phyloP scores from a whole-genome alignment of 2,113 vertebrate species.

The Poeciliopsis turrubarensis region DNA sequence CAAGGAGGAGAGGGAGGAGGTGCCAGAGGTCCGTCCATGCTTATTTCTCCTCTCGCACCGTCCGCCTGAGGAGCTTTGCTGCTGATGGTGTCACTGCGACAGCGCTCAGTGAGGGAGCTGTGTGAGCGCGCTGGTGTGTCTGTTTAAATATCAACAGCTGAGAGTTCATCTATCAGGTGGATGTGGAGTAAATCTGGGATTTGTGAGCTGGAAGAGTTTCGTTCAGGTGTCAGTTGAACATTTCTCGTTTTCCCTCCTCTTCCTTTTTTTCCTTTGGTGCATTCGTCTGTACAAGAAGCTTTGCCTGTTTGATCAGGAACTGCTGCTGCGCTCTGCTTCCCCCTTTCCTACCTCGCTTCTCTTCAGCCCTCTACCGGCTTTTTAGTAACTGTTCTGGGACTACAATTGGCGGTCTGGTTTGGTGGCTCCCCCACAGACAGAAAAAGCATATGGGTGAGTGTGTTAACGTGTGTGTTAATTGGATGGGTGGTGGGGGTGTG shows the following conservation, averaged over 20 bases:
- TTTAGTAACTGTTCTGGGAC: conserved; percentile 21
- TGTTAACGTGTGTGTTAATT: neutral
- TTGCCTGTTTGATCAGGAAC: conserved; percentile 16
- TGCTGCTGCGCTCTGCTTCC: conserved; percentile 5
- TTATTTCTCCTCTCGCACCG: conserved; percentile 22
- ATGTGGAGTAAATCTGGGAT: conserved; percentile 47
- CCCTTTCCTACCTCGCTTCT: neutral
- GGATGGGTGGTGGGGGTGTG: neutral
- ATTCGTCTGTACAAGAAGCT: conserved; percentile 22
- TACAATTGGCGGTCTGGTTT: neutral
- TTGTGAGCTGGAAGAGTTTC: conserved; percentile 31
- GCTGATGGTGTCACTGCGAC: conserved; percentile 51
- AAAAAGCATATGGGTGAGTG: conserved; percentile 50
- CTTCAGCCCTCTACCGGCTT: conserved; percentile 22
- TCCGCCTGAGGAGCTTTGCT: conserved; percentile 31
- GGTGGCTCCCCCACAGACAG: conserved; percentile 22
- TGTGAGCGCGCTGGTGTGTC: neutral
- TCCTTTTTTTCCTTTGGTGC: conserved; percentile 10
- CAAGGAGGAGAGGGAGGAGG: conserved; percentile 10
- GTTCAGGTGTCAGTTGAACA: conserved; percentile 39
- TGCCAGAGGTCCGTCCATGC: conserved; percentile 24
- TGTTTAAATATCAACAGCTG: conserved; percentile 14
- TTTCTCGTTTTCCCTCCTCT: neutral
- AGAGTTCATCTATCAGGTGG: conserved; percentile 19
- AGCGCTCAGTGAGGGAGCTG: conserved; percentile 15